Base-by-base conservation (phyloP, 2,113 vertebrate species). In the Balaeniceps rex region DNA sequence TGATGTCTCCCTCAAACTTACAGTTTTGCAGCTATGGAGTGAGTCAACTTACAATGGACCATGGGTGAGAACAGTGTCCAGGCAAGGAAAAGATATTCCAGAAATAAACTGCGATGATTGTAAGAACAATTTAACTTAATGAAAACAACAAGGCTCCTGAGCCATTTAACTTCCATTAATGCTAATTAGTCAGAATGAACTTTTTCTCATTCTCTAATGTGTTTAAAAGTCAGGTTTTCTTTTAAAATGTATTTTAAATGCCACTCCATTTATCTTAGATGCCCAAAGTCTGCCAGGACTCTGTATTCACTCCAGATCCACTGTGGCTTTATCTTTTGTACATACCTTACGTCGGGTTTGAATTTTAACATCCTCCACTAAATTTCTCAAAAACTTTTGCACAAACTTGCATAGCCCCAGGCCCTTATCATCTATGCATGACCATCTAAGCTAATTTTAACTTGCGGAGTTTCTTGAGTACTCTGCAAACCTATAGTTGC, bases 401-500 rank as follows among this genome's bases (percentile, higher is more conserved):
- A 57, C 47, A 89, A 9, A 36, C 77, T 82, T 40, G 7, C 89
- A 38, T 16, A 82, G 88, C 93, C 87, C 74, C 7, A 3, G 54
- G 93, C 16, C 91, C 87, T 96, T 42, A 92, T 93, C 78, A 84
- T 79, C 91, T 91, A 72, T 94, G 93, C 91, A 94, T 92, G 95
- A 65, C 83, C 80, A 65, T 58, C 57, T 40, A 38, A 69, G 92
- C 92, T 95, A 95, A 95, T 97, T 96, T 97, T 96, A 92, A 97
- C 91, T 89, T 79, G 49, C 74, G 61, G 76, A 92, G 25, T 89
- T 95, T 89, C 80, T 87, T 84, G 80, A 92, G 75, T 75, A 81
- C 55, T 87, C 90, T 84, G 77, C 86, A 95, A 95, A 94, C 47
- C 88, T 90, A 72, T 49, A 25, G 95, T 97, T 96, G 77, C 94